A percentile compares a stretch with the other conserved stretches of the same genome.
phyloP scores from a whole-genome alignment of 2,888 invertebrate species.

The Timema cristinae region DNA sequence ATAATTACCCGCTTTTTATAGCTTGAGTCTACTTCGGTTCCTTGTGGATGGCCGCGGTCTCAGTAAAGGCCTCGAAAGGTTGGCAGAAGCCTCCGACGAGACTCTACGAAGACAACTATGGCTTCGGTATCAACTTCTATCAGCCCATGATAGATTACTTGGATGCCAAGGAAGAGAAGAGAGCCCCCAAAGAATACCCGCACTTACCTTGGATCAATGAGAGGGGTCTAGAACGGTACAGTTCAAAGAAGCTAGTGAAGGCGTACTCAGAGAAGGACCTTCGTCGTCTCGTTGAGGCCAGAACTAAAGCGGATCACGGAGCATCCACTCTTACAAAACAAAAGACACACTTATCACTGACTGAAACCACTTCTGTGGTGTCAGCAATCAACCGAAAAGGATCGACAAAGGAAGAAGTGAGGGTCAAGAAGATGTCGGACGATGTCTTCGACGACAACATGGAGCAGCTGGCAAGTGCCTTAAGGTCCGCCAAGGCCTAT shows the following conservation, averaged over 20 bases:
- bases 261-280: constrained; percentile 67
- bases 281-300: constrained; percentile 59
- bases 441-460: constrained; percentile 47
- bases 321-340: constrained; percentile 47
- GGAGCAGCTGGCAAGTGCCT: constrained; percentile 45
- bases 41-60: constrained; percentile 25
- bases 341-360: constrained; percentile 25
- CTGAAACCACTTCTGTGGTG: constrained; percentile 29
- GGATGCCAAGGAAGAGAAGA: constrained; percentile 61
- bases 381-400: constrained; percentile 28
- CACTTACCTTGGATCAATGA: constrained; percentile 73
- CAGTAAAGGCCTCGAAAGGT: constrained; percentile 33
- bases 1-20: not conserved
- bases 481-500: constrained; percentile 49
- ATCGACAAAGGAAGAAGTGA: constrained; percentile 45
- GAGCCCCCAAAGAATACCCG: constrained; percentile 52
- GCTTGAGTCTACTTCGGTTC: constrained; percentile 1
- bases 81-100: constrained; percentile 59
- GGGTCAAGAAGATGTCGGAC: constrained; percentile 42
- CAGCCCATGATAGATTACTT: constrained; percentile 85
- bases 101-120: constrained; percentile 78
- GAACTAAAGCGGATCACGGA: constrained; percentile 63
- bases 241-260: constrained; percentile 58
- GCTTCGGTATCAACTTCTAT: constrained; percentile 78
- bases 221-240: constrained; percentile 63